phyloP scores from a whole-genome alignment of 1,140 invertebrate species.

The Bombus consobrinus region DNA sequence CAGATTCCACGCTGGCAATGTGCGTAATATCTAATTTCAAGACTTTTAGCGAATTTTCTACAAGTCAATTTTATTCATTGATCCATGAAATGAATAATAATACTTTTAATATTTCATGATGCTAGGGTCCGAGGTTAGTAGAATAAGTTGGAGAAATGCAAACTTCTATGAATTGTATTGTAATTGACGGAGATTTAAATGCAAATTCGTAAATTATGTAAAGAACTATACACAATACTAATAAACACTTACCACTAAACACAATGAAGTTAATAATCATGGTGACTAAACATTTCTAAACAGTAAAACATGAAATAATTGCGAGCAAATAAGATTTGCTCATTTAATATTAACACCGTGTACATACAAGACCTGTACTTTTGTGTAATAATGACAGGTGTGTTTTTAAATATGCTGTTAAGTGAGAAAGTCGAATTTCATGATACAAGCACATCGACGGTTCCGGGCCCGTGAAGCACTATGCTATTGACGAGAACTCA shows the following conservation, averaged over 20 bases:
- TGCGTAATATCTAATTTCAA: not conserved
- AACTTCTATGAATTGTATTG: not conserved
- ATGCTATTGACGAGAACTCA: too few species aligned
- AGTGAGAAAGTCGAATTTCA: not conserved
- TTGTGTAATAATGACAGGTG: not conserved
- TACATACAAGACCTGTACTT: not conserved
- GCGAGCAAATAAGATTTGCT: not conserved
- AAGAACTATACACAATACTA: not conserved
- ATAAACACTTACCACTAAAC: not conserved
- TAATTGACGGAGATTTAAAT: not conserved
- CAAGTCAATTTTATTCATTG: not conserved
- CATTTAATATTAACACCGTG: not conserved
- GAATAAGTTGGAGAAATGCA: not conserved
- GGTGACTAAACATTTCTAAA: not conserved
- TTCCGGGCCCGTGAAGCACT: not conserved
- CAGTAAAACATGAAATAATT: not conserved
- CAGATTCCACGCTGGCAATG: too few species aligned
- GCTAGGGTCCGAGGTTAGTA: too few species aligned
- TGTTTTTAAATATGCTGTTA: not conserved
- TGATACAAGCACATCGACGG: not conserved
- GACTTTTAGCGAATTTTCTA: not conserved
- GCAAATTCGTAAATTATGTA: not conserved
- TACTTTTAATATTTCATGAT: not conserved
- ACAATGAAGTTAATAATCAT: not conserved
- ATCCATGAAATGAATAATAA: not conserved